Percentiles rank a stretch among this genome's conserved stretches.
phyloP scores from a whole-genome alignment of 1,140 invertebrate species.

The Cyclina sinensis region DNA sequence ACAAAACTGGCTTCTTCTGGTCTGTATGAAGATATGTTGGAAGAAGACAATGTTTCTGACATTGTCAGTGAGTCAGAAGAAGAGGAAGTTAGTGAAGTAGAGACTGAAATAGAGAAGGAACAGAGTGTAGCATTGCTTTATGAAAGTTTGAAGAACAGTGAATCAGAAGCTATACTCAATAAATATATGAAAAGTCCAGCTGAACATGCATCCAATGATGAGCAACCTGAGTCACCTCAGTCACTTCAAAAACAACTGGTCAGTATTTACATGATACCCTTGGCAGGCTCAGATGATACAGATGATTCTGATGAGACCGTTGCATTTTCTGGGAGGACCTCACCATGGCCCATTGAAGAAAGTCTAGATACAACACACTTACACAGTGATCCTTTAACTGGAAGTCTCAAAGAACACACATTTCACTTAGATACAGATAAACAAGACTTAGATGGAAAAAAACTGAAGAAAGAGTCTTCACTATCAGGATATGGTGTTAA shows the following conservation, averaged over 20 bases:
- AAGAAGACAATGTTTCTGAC: not conserved
- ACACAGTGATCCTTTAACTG: not conserved
- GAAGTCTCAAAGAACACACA: not conserved
- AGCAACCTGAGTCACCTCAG: not conserved
- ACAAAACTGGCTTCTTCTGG: not conserved
- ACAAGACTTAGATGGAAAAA: no score
- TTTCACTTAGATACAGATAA: not conserved
- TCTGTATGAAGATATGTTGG: no score
- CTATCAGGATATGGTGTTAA: no score
- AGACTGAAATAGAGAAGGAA: not conserved
- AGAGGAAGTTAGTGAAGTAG: not conserved
- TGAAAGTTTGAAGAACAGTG: no score
- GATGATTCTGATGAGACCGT: conserved; percentile 32
- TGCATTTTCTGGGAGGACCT: conserved; percentile 5
- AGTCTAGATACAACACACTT: not conserved
- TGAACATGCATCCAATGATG: not conserved
- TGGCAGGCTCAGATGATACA: conserved; percentile 27
- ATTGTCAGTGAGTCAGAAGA: not conserved
- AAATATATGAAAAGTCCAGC: not conserved
- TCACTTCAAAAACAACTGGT: not conserved
- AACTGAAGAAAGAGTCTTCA: no score
- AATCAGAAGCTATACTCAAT: not conserved
- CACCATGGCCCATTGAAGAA: conserved; percentile 46
- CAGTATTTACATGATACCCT: conserved; percentile 60
- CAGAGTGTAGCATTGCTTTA: no score